phyloP scores from a whole-genome alignment of 2,113 vertebrate genomes.

The Panurus biarmicus region DNA sequence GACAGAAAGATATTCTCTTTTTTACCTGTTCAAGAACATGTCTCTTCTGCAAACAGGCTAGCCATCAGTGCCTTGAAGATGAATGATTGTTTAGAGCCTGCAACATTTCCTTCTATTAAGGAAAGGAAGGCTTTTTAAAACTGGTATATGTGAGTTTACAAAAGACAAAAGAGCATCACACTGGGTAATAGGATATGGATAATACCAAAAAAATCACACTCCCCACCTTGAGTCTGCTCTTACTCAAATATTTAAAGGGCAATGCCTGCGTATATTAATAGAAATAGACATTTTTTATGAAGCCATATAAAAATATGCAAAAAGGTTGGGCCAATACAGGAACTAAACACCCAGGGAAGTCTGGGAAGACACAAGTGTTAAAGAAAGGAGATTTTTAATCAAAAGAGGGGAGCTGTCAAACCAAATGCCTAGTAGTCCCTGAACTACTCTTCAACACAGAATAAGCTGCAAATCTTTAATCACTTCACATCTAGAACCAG shows the following conservation, averaged over 20 bases:
- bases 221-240: background rate
- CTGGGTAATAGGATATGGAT: background rate
- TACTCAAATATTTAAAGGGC: background rate
- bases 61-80: background rate
- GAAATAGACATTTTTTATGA: background rate
- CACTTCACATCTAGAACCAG: background rate
- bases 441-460: background rate
- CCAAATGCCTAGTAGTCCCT: background rate
- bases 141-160: background rate
- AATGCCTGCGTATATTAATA: background rate
- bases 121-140: background rate
- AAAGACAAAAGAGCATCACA: background rate
- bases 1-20: background rate
- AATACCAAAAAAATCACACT: background rate
- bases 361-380: background rate
- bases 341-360: background rate
- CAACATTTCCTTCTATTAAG: background rate
- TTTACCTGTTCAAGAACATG: background rate
- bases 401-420: background rate
- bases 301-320: background rate
- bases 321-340: background rate
- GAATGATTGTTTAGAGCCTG: background rate
- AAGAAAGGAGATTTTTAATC: background rate
- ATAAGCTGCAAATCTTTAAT: background rate
- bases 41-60: background rate